Conservation (phyloP, 2,888 invertebrate genomes). For the Drosophila algonquin region DNA sequence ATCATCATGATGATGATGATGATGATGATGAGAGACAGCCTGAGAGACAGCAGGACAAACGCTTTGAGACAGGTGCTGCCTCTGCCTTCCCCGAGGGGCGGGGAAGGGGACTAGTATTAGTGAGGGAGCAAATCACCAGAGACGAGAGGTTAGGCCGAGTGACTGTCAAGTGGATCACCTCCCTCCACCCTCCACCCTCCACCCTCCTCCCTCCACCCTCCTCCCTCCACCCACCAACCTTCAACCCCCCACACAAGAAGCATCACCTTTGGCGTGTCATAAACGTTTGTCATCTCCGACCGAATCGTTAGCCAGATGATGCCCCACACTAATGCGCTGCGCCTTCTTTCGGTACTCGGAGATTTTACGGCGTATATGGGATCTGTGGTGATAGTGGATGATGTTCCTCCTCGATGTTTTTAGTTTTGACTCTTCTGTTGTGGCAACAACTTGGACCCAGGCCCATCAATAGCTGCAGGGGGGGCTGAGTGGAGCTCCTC, state of each 20-base stretch:
- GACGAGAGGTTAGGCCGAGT: neutral
- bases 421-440: too few species aligned
- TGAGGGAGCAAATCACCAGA: neutral
- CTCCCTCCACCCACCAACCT: neutral
- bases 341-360: neutral
- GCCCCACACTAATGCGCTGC: neutral
- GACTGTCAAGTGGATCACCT: neutral
- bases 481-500: too few species aligned
- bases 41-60: conserved; percentile 36
- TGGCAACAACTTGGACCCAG: too few species aligned
- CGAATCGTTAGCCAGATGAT: neutral
- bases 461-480: too few species aligned
- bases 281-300: neutral
- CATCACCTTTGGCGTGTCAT: neutral
- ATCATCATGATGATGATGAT: conserved; percentile 30
- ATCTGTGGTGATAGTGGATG: too few species aligned
- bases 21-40: conserved; percentile 14
- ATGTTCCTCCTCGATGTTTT: too few species aligned
- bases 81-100: neutral
- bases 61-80: conserved; percentile 36
- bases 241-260: too few species aligned
- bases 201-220: neutral
- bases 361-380: too few species aligned
- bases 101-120: neutral
- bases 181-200: neutral